phyloP scores from a whole-genome alignment of 2,888 invertebrate genomes.

The Eupithecia insigniata region DNA sequence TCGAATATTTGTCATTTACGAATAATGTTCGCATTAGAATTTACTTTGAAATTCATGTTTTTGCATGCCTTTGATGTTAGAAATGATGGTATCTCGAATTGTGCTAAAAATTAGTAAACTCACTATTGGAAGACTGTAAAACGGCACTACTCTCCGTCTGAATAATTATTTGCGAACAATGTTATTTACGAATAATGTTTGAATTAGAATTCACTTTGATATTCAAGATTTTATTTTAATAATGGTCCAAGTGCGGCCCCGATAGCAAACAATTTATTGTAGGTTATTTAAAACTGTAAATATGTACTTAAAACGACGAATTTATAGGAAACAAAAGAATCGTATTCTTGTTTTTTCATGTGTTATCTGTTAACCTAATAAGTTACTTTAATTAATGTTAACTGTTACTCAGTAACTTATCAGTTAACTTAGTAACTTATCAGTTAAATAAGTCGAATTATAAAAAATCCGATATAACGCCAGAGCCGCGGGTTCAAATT shows the following conservation, averaged over 20 bases:
- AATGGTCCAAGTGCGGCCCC: not conserved
- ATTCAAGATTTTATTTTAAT: not conserved
- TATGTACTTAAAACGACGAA: not conserved
- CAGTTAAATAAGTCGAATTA: not conserved
- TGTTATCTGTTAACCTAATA: not conserved
- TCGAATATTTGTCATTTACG: too few species aligned
- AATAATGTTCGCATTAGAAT: too few species aligned
- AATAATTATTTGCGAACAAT: not conserved
- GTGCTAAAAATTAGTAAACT: too few species aligned
- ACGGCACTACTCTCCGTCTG: too few species aligned
- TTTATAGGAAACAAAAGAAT: not conserved
- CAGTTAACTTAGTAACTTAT: not conserved
- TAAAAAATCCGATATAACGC: not conserved
- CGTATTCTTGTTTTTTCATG: not conserved
- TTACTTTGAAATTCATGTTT: too few species aligned
- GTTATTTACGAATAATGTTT: not conserved
- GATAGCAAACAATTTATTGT: not conserved
- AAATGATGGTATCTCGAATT: too few species aligned
- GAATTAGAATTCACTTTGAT: not conserved
- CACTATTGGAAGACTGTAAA: too few species aligned
- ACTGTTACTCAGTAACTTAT: not conserved
- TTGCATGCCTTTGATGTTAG: too few species aligned
- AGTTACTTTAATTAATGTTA: not conserved
- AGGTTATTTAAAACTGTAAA: not conserved
- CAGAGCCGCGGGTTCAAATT: not conserved